Conservation (phyloP, 2,113 vertebrate species). For the Scomber japonicus region DNA sequence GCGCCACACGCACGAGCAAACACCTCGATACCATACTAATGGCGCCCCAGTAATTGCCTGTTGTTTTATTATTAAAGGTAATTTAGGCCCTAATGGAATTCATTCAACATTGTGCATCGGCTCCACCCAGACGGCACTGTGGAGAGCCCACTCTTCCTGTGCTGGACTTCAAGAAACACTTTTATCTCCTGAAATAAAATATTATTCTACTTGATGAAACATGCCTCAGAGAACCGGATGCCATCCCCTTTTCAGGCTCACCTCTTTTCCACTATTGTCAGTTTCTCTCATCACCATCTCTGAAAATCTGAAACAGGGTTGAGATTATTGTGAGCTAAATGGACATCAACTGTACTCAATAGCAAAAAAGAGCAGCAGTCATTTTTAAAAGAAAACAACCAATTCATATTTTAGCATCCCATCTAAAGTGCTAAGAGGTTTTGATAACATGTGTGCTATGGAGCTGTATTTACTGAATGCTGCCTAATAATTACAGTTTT, state of each 20-base stretch:
- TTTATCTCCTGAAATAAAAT: conserved; percentile 57
- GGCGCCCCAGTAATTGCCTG: conserved; percentile 83
- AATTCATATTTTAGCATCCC: no score
- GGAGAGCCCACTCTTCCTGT: conserved; percentile 37
- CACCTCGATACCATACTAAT: conserved; percentile 81
- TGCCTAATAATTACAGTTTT: no score
- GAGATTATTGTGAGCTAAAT: not conserved
- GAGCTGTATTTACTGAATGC: no score
- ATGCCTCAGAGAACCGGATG: conserved; percentile 14
- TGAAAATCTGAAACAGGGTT: not conserved
- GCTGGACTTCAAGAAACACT: conserved; percentile 36
- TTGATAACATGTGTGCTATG: no score
- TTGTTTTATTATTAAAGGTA: conserved; percentile 88
- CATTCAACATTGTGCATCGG: conserved; percentile 78
- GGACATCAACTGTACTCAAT: not conserved
- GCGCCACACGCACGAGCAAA: conserved; percentile 80
- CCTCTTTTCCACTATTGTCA: conserved; percentile 18
- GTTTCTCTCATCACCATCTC: conserved; percentile 7
- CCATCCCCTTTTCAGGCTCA: conserved; percentile 13
- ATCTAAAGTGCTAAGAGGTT: no score
- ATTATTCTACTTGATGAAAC: conserved; percentile 55
- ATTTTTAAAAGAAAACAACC: no score
- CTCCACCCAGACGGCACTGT: conserved; percentile 60
- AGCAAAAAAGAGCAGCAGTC: not conserved
- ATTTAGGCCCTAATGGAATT: conserved; percentile 86